Percentiles rank a stretch among this genome's conserved stretches.
These are phyloP conservation scores for Phrynosoma platyrhinos DNA, from an alignment of 2,113 vertebrate species.

Conservation along the genomic window DNA sequence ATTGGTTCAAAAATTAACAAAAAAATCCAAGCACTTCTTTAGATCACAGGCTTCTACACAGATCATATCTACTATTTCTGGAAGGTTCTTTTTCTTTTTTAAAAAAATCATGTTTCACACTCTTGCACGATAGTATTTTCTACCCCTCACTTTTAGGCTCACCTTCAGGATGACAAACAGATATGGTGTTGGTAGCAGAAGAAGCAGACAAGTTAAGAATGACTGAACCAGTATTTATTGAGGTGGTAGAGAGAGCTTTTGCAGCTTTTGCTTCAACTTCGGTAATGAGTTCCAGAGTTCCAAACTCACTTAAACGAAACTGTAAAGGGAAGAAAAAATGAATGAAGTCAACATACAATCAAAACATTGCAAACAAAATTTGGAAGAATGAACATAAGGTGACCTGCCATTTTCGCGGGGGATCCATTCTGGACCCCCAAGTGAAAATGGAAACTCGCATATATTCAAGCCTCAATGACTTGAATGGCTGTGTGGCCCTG, in stretches of 20 bases:
- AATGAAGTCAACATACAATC: background rate
- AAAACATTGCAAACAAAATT: background rate
- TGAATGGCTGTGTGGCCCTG: no score
- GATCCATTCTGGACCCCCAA: no score
- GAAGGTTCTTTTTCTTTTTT: fast-evolving
- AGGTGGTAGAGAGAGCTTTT: constrained; percentile 33
- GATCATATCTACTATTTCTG: fast-evolving
- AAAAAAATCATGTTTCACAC: background rate
- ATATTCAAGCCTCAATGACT: no score
- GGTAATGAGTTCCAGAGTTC: constrained; percentile 84
- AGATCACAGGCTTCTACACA: background rate
- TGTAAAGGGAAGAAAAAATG: constrained; percentile 49
- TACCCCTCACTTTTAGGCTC: constrained; percentile 24
- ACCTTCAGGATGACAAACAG: constrained; percentile 43
- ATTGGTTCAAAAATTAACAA: background rate
- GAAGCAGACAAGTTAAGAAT: constrained; percentile 1
- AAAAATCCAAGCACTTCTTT: background rate
- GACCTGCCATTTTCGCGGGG: no score
- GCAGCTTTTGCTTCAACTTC: constrained; percentile 78
- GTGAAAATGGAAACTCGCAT: no score
- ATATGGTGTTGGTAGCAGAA: background rate
- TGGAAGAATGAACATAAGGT: background rate
- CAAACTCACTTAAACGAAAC: constrained; percentile 87
- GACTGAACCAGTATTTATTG: constrained; percentile 21
- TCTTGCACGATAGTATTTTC: background rate